phyloP scores from a whole-genome alignment of 1,140 invertebrate species.

The Calosoma granatense region DNA sequence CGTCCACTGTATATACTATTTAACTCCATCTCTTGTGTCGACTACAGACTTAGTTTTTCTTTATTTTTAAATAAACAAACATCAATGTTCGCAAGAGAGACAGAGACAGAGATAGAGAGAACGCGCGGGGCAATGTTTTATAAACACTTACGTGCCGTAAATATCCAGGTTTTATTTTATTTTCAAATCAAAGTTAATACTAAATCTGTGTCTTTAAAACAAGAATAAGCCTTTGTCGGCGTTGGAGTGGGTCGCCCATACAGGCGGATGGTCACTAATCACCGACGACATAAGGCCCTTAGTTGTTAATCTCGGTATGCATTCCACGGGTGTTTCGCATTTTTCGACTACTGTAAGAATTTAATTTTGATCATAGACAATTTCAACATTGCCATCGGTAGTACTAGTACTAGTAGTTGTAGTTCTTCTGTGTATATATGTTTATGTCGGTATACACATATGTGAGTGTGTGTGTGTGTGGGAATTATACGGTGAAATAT shows the following conservation, averaged over 20 bases:
- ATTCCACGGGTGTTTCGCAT: slow-evolving; percentile 25
- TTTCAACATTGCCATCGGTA: slow-evolving; percentile 17
- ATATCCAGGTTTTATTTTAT: slow-evolving; percentile 21
- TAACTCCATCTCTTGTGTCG: no score
- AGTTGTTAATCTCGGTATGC: slow-evolving; percentile 17
- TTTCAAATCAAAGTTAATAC: slow-evolving; percentile 24
- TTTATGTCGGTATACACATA: no score
- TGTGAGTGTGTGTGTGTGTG: neutral
- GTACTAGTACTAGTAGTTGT: no score
- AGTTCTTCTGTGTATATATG: no score
- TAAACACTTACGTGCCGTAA: neutral
- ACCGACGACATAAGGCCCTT: slow-evolving; percentile 18
- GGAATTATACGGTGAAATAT: no score
- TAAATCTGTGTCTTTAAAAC: slow-evolving; percentile 33
- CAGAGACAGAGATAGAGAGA: no score
- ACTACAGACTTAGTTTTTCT: no score
- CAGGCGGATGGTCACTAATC: slow-evolving; percentile 15
- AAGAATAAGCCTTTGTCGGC: slow-evolving; percentile 29
- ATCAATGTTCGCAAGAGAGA: no score
- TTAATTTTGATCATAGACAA: slow-evolving; percentile 32
- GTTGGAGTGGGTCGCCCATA: slow-evolving; percentile 13
- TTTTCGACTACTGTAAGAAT: slow-evolving; percentile 36
- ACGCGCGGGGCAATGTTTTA: no score
- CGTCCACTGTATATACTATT: no score
- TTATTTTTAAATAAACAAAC: no score